A percentile compares a stretch with the other conserved stretches of the same genome.
These are phyloP conservation scores for Stomorhina lunata DNA, from an alignment of 2,888 invertebrate genomes.

Conservation along the genomic window DNA sequence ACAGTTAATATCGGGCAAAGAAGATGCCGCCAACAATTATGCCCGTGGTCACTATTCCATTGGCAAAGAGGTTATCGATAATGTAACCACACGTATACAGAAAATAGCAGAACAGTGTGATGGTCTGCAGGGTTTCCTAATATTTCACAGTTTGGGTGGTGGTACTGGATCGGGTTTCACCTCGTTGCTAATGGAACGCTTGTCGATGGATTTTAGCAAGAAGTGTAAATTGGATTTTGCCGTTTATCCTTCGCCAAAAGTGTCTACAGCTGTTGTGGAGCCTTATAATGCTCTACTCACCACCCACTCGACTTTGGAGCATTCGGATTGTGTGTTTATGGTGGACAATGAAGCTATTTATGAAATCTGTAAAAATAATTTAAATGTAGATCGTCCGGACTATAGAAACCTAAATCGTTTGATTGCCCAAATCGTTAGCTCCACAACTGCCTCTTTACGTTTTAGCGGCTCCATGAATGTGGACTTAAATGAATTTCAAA, in stretches of 20 bases:
- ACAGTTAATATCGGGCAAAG: conserved; percentile 90
- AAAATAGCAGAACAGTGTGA: conserved; percentile 91
- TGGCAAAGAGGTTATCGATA: conserved; percentile 88
- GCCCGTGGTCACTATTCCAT: conserved; percentile 93
- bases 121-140: conserved; percentile 90
- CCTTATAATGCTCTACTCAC: conserved; percentile 96
- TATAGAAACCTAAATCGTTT: conserved; percentile 86
- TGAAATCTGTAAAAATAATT: conserved; percentile 92
- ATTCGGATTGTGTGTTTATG: conserved; percentile 96
- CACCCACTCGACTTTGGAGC: conserved; percentile 92
- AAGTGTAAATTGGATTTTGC: conserved; percentile 94
- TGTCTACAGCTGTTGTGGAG: conserved; percentile 95
- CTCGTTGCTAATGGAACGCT: conserved; percentile 90
- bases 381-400: conserved; percentile 87
- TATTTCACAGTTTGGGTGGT: conserved; percentile 93
- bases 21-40: conserved; percentile 95
- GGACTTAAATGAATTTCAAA: conserved; percentile 94
- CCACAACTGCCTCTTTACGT: conserved; percentile 92
- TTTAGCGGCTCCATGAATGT: conserved; percentile 95
- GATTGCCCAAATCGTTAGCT: conserved; percentile 89
- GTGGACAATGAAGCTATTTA: conserved; percentile 98
- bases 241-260: conserved; percentile 94
- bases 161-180: conserved; percentile 95
- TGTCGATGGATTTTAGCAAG: conserved; percentile 91
- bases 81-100: conserved; percentile 88